These are phyloP conservation scores for Etia nguti DNA, from an alignment of 2,113 vertebrate species.

Conservation along the genomic window DNA sequence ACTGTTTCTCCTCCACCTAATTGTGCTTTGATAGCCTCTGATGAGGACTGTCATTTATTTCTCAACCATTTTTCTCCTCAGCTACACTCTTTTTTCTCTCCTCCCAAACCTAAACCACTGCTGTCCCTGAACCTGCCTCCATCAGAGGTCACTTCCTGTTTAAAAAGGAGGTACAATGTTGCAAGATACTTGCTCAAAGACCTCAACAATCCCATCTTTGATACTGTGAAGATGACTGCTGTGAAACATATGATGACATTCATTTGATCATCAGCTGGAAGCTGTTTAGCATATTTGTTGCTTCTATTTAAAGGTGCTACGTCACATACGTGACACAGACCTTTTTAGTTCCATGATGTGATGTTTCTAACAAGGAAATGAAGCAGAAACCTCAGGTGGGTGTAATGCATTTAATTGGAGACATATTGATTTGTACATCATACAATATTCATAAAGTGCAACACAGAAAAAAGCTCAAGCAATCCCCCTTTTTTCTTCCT, in stretches of 20 bases:
- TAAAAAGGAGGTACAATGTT: not conserved
- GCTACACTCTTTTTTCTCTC: not conserved
- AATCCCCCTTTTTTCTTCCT: not conserved
- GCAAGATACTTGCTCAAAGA: not conserved
- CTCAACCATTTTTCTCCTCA: not conserved
- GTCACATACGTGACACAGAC: not conserved
- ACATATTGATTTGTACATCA: not conserved
- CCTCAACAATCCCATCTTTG: not conserved
- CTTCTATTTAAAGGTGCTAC: not conserved
- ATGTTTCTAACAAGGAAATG: accelerated
- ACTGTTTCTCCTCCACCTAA: not conserved
- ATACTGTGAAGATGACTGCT: not conserved
- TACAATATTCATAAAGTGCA: not conserved
- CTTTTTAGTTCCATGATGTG: not conserved
- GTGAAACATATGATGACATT: not conserved
- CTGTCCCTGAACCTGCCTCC: not conserved
- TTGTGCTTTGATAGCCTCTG: accelerated
- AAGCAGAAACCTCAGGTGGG: not conserved
- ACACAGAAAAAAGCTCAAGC: not conserved
- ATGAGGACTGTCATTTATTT: not conserved
- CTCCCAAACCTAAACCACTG: not conserved
- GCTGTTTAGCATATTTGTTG: not conserved
- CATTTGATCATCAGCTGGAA: not conserved
- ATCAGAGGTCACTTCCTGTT: not conserved
- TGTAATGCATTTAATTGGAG: not conserved